Evolutionary conservation across 2,113 vertebrate species (phyloP).

Genomic region (Eclectus roratus): DNA sequence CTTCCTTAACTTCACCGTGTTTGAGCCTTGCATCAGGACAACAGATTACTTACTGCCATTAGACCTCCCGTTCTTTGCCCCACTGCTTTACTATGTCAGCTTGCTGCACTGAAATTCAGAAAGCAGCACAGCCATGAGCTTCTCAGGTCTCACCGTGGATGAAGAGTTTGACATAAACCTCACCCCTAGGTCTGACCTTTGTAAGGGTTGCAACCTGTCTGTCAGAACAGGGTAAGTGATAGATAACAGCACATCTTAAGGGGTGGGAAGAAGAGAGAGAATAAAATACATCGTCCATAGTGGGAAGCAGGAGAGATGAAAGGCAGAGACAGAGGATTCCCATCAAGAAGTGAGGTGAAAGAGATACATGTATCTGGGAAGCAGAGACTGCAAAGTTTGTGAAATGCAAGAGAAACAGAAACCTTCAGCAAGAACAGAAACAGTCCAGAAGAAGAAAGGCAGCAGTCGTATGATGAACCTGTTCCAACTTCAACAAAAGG

Average conservation of each 20-base stretch:
- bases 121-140: not conserved
- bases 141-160: not conserved
- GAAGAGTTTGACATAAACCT: not conserved
- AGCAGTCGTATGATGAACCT: not conserved
- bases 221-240: not conserved
- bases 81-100: not conserved
- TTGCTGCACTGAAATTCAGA: not conserved
- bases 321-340: constrained; percentile 1
- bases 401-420: not conserved
- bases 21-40: not conserved
- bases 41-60: not conserved
- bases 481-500: not conserved
- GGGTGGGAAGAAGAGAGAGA: not conserved
- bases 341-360: constrained; percentile 23
- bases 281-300: not conserved
- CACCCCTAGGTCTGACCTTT: constrained; percentile 9
- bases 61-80: not conserved
- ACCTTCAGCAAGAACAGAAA: not conserved
- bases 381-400: not conserved
- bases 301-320: constrained; percentile 8
- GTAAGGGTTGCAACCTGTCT: not conserved
- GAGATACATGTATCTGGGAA: not conserved
- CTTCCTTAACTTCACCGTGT: not conserved
- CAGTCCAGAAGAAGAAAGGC: not conserved
- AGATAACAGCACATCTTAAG: constrained; percentile 34